Base-by-base conservation (phyloP, 1,140 invertebrate species). In the Drosophila nikananu region DNA sequence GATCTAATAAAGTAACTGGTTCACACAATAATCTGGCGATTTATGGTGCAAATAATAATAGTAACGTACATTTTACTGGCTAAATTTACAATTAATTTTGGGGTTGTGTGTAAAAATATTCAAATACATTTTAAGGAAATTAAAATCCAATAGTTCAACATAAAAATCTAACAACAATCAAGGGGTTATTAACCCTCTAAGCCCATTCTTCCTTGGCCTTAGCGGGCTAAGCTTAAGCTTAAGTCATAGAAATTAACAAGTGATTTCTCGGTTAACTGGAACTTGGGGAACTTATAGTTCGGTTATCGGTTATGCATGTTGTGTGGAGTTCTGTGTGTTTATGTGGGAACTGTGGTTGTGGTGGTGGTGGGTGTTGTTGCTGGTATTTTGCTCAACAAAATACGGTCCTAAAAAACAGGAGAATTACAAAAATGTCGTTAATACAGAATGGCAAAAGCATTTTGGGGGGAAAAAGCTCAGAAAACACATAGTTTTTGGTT, bases 141-240 rank as follows among this genome's bases (percentile, higher is more conserved):
- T 25, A 12, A 70, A 42, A 39, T 39, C 8, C 13, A 44, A 65
- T 49, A 0, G 30, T 41, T 59, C 30, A 83, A 80, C 77, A 76
- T 82, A 81, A 77, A 78, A 86, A 86, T 83, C 68, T 83, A 86
- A 91, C 80, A 90, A 90, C 81, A 82, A 90, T 66, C 46, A 81
- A 72, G 25, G 54, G 49, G 60, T 12, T 37, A 27, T 32, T 8
- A 25, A 27, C 12, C 42, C n/a, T 19, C 41, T 68, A 17, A 17
- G 35, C 12, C 35, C 35, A 35, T 35, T 35, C 35, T 30, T 30
- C 6, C 15, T 7, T 35, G 35, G 35, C 12, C 35, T 7, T 17
- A 39, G 5, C 5, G 41, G n/a, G 44, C 9, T 49, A 35, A 30
- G 13, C 32, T 23, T 54, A 66, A 27, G n/a, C 13, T 13, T 55